Percentiles rank a stretch among this genome's conserved stretches.
phyloP scores from a whole-genome alignment of 2,113 vertebrate species.

The Verasper variegatus region DNA sequence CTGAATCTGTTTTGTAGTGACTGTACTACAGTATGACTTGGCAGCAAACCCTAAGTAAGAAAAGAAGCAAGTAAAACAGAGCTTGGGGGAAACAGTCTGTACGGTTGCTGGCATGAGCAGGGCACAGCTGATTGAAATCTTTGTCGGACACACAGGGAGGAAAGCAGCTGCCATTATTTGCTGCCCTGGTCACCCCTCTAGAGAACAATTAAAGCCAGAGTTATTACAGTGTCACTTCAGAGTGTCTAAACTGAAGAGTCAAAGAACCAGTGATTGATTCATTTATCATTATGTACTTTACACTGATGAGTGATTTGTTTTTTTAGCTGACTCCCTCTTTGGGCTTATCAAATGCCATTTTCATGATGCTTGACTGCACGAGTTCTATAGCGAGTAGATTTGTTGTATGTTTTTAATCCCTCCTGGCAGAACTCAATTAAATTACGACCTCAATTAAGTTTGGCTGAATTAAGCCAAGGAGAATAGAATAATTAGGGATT shows the following conservation, averaged over 20 bases:
- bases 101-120: constrained; percentile 24
- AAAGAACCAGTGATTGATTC: constrained; percentile 35
- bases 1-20: background rate
- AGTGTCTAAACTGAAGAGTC: constrained; percentile 32
- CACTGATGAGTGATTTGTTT: constrained; percentile 29
- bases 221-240: constrained; percentile 43
- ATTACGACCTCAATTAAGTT: constrained; percentile 6
- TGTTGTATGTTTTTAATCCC: constrained; percentile 35
- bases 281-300: constrained; percentile 53
- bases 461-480: constrained; percentile 7
- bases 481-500: background rate
- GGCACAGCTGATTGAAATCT: constrained; percentile 48
- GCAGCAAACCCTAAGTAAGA: background rate
- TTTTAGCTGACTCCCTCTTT: constrained; percentile 20
- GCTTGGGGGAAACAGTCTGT: constrained; percentile 13
- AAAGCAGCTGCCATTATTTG: constrained; percentile 44
- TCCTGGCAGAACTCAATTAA: constrained; percentile 26
- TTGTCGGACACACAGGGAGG: constrained; percentile 27
- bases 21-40: constrained; percentile 4
- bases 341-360: constrained; percentile 28
- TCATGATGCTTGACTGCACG: constrained; percentile 28
- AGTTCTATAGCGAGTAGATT: constrained; percentile 5
- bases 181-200: constrained; percentile 31
- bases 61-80: constrained; percentile 23
- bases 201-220: constrained; percentile 46